Percentiles rank a stretch among this genome's conserved stretches.
These are phyloP conservation scores for Scaptomyza cyrtandrae DNA, from an alignment of 2,888 invertebrate genomes.

Conservation along the genomic window DNA sequence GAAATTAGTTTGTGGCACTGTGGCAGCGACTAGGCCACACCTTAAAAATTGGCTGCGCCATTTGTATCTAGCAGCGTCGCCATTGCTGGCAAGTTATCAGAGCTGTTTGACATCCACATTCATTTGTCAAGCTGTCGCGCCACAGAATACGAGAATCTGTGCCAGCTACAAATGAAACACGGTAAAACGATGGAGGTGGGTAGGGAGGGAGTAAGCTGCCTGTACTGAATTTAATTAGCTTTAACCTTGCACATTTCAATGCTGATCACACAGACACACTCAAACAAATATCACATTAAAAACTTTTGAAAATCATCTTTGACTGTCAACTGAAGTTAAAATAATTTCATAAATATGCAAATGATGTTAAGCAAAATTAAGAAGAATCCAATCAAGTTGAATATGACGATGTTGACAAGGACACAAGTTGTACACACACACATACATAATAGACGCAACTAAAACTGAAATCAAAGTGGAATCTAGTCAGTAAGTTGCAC, in stretches of 20 bases:
- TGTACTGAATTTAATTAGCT: constrained; percentile 68
- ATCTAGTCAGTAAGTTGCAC: constrained; percentile 47
- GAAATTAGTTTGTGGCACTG: constrained; percentile 72
- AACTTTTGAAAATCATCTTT: constrained; percentile 44
- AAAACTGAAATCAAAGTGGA: constrained; percentile 64
- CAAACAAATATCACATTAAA: constrained; percentile 46
- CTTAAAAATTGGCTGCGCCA: constrained; percentile 69
- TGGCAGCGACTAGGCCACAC: constrained; percentile 59
- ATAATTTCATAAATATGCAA: constrained; percentile 81
- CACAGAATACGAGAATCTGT: constrained; percentile 56
- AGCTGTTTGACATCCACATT: constrained; percentile 81
- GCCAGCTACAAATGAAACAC: constrained; percentile 54
- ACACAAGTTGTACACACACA: constrained; percentile 20
- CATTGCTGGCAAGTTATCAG: constrained; percentile 77
- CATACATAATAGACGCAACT: constrained; percentile 16
- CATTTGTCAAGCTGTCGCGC: constrained; percentile 74
- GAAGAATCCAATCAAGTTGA: constrained; percentile 82
- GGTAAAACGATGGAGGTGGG: too few species aligned
- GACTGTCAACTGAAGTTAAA: constrained; percentile 45
- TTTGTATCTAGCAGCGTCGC: constrained; percentile 68
- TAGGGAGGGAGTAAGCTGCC: constrained; percentile 25
- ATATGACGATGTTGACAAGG: constrained; percentile 76
- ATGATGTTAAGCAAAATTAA: constrained; percentile 52
- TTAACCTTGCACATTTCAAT: constrained; percentile 58
- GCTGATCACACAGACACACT: constrained; percentile 12